Evolutionary conservation across 2,113 vertebrate genomes (phyloP), one percentile per base, ranked within the genome.

Genomic region (Hypanus sabinus): DNA sequence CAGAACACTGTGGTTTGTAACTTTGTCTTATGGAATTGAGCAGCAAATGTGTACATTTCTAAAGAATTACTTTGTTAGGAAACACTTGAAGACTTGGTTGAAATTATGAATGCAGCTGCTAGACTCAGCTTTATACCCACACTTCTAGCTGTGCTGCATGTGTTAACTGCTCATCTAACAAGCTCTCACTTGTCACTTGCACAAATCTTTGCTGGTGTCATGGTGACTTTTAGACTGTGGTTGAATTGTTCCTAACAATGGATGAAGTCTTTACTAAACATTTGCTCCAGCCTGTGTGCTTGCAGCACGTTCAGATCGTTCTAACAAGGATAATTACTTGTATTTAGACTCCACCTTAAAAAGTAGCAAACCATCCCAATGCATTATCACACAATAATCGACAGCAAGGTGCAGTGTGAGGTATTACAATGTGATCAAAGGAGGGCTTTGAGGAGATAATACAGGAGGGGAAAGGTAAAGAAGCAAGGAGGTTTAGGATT

Each of bases 401-500:
- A 65, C 14, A 9, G 62, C 8, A 11, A 9, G 62, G 62, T 14
- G 14, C 8, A 65, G 0, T 65, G 8, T 65, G 14, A 14, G 14
- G 62, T 65, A 65, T 65, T 65, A 65, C 9, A 2, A 65, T 5
- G 5, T 22, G 71, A 73, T 73, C 71, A 73, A 73, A 73, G 18
- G 71, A 20, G 9, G 62, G 14, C 8, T 65, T 65, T 65, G 14
- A 65, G 62, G 62, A 65, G 9, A 65, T 33, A 7, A 5, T 30
- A 57, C 20, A 73, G 71, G 22, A 22, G 20, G 71, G 4, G 71
- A 73, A 24, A 24, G 71, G 22, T 0, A 73, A 73, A 36, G 95
- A 94, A 94, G 94, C 94, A 95, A 95, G 94, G 95, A 95, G 94
- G 95, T 96, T 95, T 87, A 24, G 0, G 6, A 20, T 73, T 16